phyloP scores from a whole-genome alignment of 2,113 vertebrate genomes.

The Lepus timidus region DNA sequence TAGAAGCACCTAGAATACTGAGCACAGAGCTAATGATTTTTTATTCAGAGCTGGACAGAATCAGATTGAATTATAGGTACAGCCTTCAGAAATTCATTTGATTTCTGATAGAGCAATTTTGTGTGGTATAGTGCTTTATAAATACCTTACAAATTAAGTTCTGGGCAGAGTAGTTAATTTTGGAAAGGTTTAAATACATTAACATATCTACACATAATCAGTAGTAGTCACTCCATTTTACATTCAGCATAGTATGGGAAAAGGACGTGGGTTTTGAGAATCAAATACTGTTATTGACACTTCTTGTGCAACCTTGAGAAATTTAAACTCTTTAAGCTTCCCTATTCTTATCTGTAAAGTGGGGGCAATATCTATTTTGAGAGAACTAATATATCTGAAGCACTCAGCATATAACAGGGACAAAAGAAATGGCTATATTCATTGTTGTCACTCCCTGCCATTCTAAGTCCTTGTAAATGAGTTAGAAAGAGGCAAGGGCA shows the following conservation, averaged over 20 bases:
- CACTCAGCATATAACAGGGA: not conserved
- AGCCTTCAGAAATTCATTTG: slow-evolving; percentile 62
- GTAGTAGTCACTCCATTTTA: slow-evolving; percentile 50
- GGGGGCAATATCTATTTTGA: slow-evolving; percentile 18
- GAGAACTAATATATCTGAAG: slow-evolving; percentile 49
- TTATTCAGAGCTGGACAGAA: slow-evolving; percentile 79
- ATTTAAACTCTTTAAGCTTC: slow-evolving; percentile 34
- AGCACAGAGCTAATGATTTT: slow-evolving; percentile 87
- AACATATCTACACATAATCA: slow-evolving; percentile 40
- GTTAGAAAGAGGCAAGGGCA: not conserved
- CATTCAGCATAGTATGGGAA: not conserved
- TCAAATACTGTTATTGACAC: slow-evolving; percentile 40
- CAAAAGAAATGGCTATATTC: slow-evolving; percentile 43
- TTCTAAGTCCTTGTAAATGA: slow-evolving; percentile 32
- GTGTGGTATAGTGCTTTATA: slow-evolving; percentile 59
- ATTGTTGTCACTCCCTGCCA: not conserved
- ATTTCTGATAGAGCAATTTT: slow-evolving; percentile 65
- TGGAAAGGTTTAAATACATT: slow-evolving; percentile 55
- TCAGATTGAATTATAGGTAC: slow-evolving; percentile 50
- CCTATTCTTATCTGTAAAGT: slow-evolving; percentile 61
- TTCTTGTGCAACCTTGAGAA: slow-evolving; percentile 20
- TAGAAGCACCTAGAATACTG: slow-evolving; percentile 85
- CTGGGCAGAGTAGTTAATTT: slow-evolving; percentile 66
- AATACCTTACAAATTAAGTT: slow-evolving; percentile 70
- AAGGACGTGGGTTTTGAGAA: slow-evolving; percentile 49